Evolutionary conservation across 2,113 vertebrate genomes (phyloP), one percentile per base, ranked within the genome.

Genomic region (Odontesthes bonariensis): DNA sequence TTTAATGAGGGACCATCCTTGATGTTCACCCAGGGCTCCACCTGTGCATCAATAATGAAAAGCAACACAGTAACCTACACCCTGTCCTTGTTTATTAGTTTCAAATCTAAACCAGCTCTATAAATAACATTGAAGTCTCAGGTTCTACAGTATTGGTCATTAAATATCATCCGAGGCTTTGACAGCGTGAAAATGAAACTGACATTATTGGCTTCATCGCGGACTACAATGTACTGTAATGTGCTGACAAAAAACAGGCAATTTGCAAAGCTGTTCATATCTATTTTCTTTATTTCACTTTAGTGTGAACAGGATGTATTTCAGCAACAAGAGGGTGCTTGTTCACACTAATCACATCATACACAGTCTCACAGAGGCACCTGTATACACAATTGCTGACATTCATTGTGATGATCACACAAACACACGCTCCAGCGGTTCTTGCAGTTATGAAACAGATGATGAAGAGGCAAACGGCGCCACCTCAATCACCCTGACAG

Each of bases 401-500:
- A 33, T 71, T 52, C 20, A 52, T 55, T 54, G 53, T 63, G 60
- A 68, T 68, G 65, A 54, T 19, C 64, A 68, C 53, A 46, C 69
- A 73, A 33, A 57, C 46, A 59, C 73, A 79, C 32, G 73, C 77
- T 85, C 73, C 73, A 79, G 44, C 64, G 75, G 69, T 13, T 80
- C 42, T 17, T 61, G 44, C 49, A 38, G 65, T 88, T 86, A 88
- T 71, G 74, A 89, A 88, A 86, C 69, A 83, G 63, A 81, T 56
- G 35, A 38, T 38, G 35, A 44, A 64, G 79, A 84, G 77, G 79
- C 75, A 12, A 84, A 52, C 22, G 71, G 84, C 87, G 86, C 89
- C 91, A 89, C 79, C 73, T 92, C 88, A 88, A 87, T 91, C 89
- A 87, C 27, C 3, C 88, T 88, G 91, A 81, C 80, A 73, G 85